phyloP scores from a whole-genome alignment of 1,140 invertebrate species.

The Coelopa frigida region DNA sequence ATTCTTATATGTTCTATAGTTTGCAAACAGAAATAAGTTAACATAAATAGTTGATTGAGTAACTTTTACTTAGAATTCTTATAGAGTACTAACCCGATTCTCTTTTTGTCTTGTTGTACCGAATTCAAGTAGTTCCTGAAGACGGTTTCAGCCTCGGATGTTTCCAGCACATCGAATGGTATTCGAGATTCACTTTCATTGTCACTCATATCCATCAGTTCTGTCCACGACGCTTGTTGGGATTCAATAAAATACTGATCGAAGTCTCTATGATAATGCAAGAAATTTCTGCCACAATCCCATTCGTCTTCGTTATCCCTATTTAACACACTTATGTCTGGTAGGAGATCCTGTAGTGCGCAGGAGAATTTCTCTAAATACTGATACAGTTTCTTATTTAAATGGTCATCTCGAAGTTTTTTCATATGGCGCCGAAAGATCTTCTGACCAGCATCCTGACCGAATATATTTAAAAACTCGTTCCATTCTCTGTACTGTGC shows the following conservation, averaged over 20 bases:
- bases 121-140: slow-evolving; percentile 88
- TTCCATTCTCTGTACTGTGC: slow-evolving; percentile 80
- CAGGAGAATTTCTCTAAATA: slow-evolving; percentile 76
- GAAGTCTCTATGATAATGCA: slow-evolving; percentile 83
- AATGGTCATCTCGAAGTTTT: slow-evolving; percentile 77
- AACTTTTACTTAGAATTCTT: not conserved
- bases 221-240: slow-evolving; percentile 71
- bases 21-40: not conserved
- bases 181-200: slow-evolving; percentile 68
- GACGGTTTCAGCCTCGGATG: slow-evolving; percentile 81
- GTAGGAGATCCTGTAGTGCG: slow-evolving; percentile 74
- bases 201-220: slow-evolving; percentile 52
- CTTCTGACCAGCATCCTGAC: slow-evolving; percentile 70
- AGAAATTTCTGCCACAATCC: slow-evolving; percentile 72
- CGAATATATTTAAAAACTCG: slow-evolving; percentile 85
- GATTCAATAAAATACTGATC: slow-evolving; percentile 84
- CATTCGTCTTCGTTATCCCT: slow-evolving; percentile 64
- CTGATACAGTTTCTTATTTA: slow-evolving; percentile 68
- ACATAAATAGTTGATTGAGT: slow-evolving; percentile 4
- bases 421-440: slow-evolving; percentile 76
- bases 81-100: slow-evolving; percentile 81
- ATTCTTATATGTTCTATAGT: not conserved
- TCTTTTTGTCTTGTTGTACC: slow-evolving; percentile 82
- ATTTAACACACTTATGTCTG: slow-evolving; percentile 65
- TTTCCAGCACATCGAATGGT: slow-evolving; percentile 85